Base-by-base conservation (phyloP, 2,797 vertebrate species). In the Chloroceryle amazona region DNA sequence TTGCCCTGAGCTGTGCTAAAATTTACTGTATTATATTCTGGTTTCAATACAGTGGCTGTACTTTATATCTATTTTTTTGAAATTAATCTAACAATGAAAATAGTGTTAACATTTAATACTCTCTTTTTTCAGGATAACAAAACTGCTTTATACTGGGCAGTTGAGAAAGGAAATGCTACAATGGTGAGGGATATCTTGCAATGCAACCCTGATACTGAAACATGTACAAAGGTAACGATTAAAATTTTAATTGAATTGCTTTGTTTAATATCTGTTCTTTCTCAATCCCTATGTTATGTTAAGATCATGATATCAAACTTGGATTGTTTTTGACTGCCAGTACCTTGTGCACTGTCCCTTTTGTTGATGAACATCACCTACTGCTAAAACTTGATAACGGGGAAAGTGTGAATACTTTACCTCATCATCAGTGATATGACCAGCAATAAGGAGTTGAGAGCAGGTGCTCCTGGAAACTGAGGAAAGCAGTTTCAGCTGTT, bases 131-230 rank as follows among this genome's bases (percentile, higher is more conserved):
- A 99, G 99, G 99, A 99, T 96, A 99, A 98, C 91, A 99, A 99
- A 94, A 99, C 99, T 12, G 99, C 99, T 61, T 98, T 99, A 61
- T 99, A 99, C 84, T 99, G 99, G 99, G 99, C 99, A 10, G 99
- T 99, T 92, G 99, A 99, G 96, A 99, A 99, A 93, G 99, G 99
- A 73, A 99, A 99, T 80, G 99, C 99, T 51, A 99, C 98, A 42
- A 99, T 99, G 99, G 99, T 99, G 86, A 98, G 99, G 71, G 99
- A 99, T 96, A 99, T 99, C 95, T 97, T 99, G 82, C 99, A 99
- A 84, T 99, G 99, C 96, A 99, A 99, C 95, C 99, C 99, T 1
- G 99, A 99, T 94, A 99, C 99, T 1, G 99, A 99, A 97, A 99
- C 98, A 71, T 99, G 98, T 97, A 99, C 99, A n/a, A 99, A 99